A percentile compares a stretch with the other conserved stretches of the same genome.
These are phyloP conservation scores for Myodes glareolus DNA, from an alignment of 2,113 vertebrate genomes.

Conservation along the genomic window DNA sequence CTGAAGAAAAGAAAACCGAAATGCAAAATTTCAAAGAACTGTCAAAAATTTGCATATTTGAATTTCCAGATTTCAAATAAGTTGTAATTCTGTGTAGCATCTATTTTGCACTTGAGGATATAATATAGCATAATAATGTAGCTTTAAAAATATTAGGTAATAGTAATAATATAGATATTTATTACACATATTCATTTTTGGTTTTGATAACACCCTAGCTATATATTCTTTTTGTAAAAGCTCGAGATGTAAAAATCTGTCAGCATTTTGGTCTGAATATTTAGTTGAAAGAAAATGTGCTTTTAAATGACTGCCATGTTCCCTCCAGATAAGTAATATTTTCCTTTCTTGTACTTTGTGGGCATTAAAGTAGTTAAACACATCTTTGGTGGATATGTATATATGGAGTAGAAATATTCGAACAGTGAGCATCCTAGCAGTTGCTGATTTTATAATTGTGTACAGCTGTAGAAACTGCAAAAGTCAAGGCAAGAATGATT, in stretches of 20 bases:
- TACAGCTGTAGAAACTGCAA: neutral
- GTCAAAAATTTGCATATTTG: neutral
- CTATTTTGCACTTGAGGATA: neutral
- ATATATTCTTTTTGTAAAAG: neutral
- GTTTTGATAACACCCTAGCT: neutral
- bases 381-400: neutral
- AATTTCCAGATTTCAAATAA: neutral
- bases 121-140: neutral
- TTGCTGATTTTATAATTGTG: neutral
- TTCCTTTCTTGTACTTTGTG: neutral
- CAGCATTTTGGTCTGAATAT: slow-evolving; percentile 1
- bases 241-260: slow-evolving; percentile 5
- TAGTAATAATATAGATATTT: neutral
- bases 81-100: neutral
- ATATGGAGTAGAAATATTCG: neutral
- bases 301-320: slow-evolving; percentile 22
- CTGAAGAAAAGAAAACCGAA: neutral
- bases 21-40: neutral
- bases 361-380: neutral
- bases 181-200: neutral
- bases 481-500: slow-evolving; percentile 21
- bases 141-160: neutral
- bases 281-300: slow-evolving; percentile 33
- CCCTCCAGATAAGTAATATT: neutral
- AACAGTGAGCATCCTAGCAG: neutral